These are phyloP conservation scores for Cassiopea andromeda DNA, from an alignment of 30 jellyfish, hydroid and myxozoan species.

Conservation along the genomic window DNA sequence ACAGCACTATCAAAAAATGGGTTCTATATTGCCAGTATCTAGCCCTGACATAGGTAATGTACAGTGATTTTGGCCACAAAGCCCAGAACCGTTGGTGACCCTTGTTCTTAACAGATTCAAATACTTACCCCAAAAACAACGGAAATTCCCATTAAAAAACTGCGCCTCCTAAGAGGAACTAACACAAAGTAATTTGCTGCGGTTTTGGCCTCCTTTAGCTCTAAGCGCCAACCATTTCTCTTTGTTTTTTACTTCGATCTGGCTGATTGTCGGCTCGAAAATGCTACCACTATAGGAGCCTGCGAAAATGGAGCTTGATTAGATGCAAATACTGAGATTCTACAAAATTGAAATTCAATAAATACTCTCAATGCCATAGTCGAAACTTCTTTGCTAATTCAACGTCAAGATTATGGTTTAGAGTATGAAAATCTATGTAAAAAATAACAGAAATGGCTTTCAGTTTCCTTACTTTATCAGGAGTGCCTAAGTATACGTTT, in stretches of 20 bases:
- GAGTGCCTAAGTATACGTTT: no score
- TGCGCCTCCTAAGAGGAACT: neutral
- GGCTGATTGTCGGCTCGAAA: constrained; percentile 55
- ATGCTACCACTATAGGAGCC: constrained; percentile 67
- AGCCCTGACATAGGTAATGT: neutral
- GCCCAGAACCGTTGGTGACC: neutral
- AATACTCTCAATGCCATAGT: neutral
- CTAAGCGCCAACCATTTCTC: constrained; percentile 76
- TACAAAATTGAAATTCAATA: neutral
- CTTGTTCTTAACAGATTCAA: neutral
- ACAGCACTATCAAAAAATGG: neutral
- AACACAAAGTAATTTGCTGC: constrained; percentile 47
- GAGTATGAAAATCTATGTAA: no score
- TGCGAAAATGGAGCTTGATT: neutral
- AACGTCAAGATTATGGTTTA: no score
- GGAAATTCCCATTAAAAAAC: neutral
- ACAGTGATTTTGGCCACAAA: neutral
- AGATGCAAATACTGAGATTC: neutral
- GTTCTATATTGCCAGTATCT: neutral
- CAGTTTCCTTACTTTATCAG: no score
- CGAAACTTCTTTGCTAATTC: no score
- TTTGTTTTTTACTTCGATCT: constrained; percentile 51
- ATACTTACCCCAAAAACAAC: neutral
- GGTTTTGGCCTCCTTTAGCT: constrained; percentile 52
- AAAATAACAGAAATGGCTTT: no score